phyloP scores from a whole-genome alignment of 2,888 invertebrate species.

The Caenorhabditis wallacei region DNA sequence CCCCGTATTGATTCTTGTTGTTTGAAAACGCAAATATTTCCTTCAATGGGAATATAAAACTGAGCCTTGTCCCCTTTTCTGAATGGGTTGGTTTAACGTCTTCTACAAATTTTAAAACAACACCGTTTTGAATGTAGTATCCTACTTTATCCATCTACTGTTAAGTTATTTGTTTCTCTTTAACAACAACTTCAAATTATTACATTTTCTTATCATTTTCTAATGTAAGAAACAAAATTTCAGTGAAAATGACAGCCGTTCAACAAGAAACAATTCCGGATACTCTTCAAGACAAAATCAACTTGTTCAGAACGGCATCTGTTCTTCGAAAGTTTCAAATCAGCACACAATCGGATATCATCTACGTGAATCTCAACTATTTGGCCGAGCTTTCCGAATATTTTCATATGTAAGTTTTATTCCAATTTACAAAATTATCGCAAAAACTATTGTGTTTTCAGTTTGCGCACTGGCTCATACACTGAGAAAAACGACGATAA shows the following conservation, averaged over 20 bases:
- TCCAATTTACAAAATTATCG: no score
- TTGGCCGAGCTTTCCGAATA: constrained; percentile 64
- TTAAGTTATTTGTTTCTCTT: no score
- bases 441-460: constrained; percentile 23
- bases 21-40: background rate
- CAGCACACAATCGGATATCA: constrained; percentile 43
- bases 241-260: background rate
- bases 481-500: constrained; percentile 35
- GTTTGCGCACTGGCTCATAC: constrained; percentile 48
- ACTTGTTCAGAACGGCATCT: constrained; percentile 30
- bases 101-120: no score
- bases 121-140: no score
- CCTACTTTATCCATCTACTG: no score
- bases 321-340: constrained; percentile 59
- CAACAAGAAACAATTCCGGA: constrained; percentile 20
- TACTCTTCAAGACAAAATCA: constrained; percentile 38
- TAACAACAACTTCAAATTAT: background rate
- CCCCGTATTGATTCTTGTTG: background rate
- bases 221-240: no score
- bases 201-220: background rate
- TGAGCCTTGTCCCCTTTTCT: no score
- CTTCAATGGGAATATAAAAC: no score
- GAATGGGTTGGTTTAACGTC: no score
- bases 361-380: constrained; percentile 55
- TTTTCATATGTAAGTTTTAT: constrained; percentile 52